These are phyloP conservation scores for Endotricha flammealis DNA, from an alignment of 2,888 invertebrate species.

Conservation along the genomic window DNA sequence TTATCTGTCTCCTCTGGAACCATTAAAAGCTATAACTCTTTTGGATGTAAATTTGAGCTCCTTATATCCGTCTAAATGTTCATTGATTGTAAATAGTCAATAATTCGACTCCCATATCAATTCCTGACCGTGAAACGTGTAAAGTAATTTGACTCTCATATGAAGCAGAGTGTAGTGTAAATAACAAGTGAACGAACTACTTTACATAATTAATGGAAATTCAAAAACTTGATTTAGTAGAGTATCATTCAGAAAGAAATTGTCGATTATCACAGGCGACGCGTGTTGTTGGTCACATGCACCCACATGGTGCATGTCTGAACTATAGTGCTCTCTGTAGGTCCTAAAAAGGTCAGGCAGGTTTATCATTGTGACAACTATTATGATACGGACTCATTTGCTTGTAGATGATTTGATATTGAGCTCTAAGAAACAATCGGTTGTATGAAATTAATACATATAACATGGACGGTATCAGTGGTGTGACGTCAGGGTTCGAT, in stretches of 20 bases:
- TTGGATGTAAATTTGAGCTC: slow-evolving; percentile 55
- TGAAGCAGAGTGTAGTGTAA: slow-evolving; percentile 7
- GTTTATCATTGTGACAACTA: slow-evolving; percentile 18
- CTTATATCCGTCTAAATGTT: no score
- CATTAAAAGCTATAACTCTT: slow-evolving; percentile 42
- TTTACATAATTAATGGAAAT: background rate
- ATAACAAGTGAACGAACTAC: background rate
- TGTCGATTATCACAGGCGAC: background rate
- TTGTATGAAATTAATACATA: slow-evolving; percentile 25
- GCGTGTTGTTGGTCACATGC: slow-evolving; percentile 12
- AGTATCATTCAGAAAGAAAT: no score
- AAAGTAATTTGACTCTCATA: slow-evolving; percentile 31
- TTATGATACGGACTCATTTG: slow-evolving; percentile 10
- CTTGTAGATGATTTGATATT: slow-evolving; percentile 20
- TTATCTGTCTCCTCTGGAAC: slow-evolving; percentile 38
- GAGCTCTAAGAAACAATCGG: slow-evolving; percentile 40
- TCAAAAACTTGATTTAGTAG: no score
- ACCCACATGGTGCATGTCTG: slow-evolving; percentile 14
- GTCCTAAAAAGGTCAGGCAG: slow-evolving; percentile 19
- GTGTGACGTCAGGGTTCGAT: slow-evolving; percentile 58
- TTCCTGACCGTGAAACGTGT: slow-evolving; percentile 24
- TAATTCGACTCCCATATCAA: slow-evolving; percentile 41
- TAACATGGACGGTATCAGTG: slow-evolving; percentile 47
- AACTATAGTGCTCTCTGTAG: slow-evolving; percentile 15
- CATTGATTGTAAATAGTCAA: slow-evolving; percentile 12